phyloP scores from a whole-genome alignment of 2,888 invertebrate genomes.

The Unio pictorum region DNA sequence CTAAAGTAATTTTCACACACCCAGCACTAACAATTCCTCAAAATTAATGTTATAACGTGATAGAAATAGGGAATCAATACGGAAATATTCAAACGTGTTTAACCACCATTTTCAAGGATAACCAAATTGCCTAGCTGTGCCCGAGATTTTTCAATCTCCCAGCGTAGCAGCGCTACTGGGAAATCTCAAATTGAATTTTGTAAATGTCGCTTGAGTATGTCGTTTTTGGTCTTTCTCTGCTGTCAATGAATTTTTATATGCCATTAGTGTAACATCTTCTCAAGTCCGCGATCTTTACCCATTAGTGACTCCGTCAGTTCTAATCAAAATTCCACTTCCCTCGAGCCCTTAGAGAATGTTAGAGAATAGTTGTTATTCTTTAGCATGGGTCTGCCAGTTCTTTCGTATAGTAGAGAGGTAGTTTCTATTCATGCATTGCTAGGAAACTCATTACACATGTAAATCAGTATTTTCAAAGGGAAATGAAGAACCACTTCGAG shows the following conservation, averaged over 20 bases:
- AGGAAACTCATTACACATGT: conserved; percentile 16
- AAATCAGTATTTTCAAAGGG: conserved; percentile 6
- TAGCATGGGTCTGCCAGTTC: conserved; percentile 1
- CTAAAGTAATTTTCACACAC: conserved; percentile 64
- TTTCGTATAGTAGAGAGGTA: background rate
- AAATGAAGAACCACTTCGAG: too few species aligned
- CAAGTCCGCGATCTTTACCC: conserved; percentile 40
- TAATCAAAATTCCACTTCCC: conserved; percentile 41
- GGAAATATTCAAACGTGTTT: conserved; percentile 63
- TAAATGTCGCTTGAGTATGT: conserved; percentile 47
- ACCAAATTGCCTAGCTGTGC: conserved; percentile 45
- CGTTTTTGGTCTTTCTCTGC: conserved; percentile 34
- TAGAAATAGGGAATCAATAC: conserved; percentile 49
- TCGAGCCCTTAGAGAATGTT: conserved; percentile 16
- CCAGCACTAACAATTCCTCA: conserved; percentile 51
- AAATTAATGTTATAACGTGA: conserved; percentile 60
- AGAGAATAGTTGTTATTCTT: conserved; percentile 25
- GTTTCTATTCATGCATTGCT: conserved; percentile 12
- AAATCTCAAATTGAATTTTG: conserved; percentile 59
- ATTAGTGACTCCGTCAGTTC: conserved; percentile 61
- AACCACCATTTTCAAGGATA: conserved; percentile 50
- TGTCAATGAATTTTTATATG: conserved; percentile 47
- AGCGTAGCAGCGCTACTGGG: conserved; percentile 40
- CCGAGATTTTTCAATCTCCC: conserved; percentile 37
- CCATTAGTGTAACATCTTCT: conserved; percentile 38